Evolutionary conservation across 2,888 invertebrate species (phyloP).

Genomic region (Apamea anceps): DNA sequence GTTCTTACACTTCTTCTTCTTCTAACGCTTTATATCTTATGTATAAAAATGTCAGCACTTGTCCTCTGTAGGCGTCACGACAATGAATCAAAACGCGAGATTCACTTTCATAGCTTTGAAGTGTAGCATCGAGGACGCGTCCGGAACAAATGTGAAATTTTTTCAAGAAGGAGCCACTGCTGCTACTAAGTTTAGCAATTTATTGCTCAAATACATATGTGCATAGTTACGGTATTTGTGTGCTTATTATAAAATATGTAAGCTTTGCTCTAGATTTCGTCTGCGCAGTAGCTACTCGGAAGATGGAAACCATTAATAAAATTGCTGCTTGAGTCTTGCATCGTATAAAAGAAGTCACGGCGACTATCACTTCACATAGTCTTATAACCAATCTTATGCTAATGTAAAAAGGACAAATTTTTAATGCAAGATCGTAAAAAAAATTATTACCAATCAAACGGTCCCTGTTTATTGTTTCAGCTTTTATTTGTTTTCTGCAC

Average conservation of each 20-base stretch:
- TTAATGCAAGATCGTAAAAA: not conserved
- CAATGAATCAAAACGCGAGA: slow-evolving; percentile 60
- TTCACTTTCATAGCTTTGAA: slow-evolving; percentile 55
- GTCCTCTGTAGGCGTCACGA: slow-evolving; percentile 2
- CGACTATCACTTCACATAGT: too few relatives aligned
- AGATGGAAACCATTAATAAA: too few relatives aligned
- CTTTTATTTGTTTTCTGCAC: slow-evolving; percentile 69
- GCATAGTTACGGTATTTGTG: not conserved
- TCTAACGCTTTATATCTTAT: not conserved
- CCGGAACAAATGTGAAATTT: slow-evolving; percentile 72
- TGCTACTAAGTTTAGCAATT: slow-evolving; percentile 69
- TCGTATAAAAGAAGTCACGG: not conserved
- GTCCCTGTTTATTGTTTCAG: slow-evolving; percentile 48
- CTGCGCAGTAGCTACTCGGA: not conserved
- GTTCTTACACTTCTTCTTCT: not conserved
- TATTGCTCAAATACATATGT: slow-evolving; percentile 56
- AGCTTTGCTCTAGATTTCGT: not conserved
- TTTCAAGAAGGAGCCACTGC: slow-evolving; percentile 72
- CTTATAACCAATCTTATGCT: not conserved
- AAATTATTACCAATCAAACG: slow-evolving; percentile 43
- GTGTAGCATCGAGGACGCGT: slow-evolving; percentile 21
- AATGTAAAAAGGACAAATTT: not conserved
- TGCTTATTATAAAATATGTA: not conserved
- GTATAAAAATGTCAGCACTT: slow-evolving; percentile 12
- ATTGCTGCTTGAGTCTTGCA: not conserved